A percentile compares a stretch with the other conserved stretches of the same genome.
These are phyloP conservation scores for Acromyrmex charruanus DNA, from an alignment of 1,140 invertebrate species.

Conservation along the genomic window DNA sequence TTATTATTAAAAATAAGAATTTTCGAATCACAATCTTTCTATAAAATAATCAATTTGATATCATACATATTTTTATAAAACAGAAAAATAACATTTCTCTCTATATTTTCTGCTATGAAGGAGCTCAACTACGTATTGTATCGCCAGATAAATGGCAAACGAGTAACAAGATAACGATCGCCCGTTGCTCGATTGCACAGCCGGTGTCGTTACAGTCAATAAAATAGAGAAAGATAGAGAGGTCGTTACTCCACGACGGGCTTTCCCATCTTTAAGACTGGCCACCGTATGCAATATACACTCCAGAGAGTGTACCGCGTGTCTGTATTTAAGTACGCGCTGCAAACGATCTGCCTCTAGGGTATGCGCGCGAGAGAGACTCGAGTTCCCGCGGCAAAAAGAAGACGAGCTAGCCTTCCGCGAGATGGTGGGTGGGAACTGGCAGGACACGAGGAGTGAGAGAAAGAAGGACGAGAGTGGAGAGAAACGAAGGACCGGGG, in stretches of 20 bases:
- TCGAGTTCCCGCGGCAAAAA: conserved; percentile 49
- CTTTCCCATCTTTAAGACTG: conserved; percentile 26
- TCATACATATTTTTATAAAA: background rate
- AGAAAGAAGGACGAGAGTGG: conserved; percentile 43
- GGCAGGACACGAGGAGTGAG: conserved; percentile 31
- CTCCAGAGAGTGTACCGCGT: conserved; percentile 42
- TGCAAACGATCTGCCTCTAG: conserved; percentile 60
- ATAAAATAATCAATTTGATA: background rate
- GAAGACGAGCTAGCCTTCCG: conserved; percentile 29
- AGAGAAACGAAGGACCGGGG: background rate
- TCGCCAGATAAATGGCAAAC: conserved; percentile 10
- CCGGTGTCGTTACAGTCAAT: conserved; percentile 37
- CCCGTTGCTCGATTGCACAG: conserved; percentile 20
- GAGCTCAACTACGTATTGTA: background rate
- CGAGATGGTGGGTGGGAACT: conserved; percentile 1
- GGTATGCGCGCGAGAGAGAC: conserved; percentile 41
- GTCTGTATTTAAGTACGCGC: conserved; percentile 66
- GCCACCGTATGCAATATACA: conserved; percentile 44
- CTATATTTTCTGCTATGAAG: background rate
- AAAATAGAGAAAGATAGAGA: conserved; percentile 14
- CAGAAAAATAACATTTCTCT: background rate
- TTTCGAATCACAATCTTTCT: background rate
- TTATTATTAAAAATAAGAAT: background rate
- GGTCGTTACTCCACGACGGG: conserved; percentile 31
- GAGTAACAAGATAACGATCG: background rate